These are phyloP conservation scores for Dromaius novaehollandiae DNA, from an alignment of 2,113 vertebrate species.

Conservation along the genomic window DNA sequence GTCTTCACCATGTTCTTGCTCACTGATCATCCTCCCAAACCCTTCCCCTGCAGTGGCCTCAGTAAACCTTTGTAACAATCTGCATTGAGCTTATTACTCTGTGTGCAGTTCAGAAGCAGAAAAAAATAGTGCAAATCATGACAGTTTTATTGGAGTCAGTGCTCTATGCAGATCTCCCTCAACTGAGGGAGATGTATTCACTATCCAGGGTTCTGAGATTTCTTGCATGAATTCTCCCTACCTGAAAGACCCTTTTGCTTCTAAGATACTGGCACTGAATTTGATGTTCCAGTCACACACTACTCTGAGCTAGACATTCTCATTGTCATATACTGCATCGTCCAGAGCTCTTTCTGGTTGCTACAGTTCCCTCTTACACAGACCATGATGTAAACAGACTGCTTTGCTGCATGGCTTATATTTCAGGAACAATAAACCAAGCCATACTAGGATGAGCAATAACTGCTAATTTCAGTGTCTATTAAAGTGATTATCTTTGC, in stretches of 20 bases:
- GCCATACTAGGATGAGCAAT: neutral
- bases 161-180: neutral
- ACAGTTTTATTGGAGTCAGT: neutral
- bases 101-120: neutral
- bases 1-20: neutral
- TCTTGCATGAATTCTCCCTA: neutral
- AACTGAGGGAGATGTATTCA: neutral
- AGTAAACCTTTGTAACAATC: neutral
- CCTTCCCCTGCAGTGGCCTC: neutral
- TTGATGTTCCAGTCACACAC: neutral
- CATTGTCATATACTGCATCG: accelerated
- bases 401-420: neutral
- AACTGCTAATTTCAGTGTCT: neutral
- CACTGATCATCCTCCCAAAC: neutral
- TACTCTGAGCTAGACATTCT: neutral
- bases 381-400: neutral
- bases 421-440: neutral
- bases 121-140: neutral
- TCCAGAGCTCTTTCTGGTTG: neutral
- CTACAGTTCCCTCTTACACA: accelerated
- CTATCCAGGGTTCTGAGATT: neutral
- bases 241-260: neutral
- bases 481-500: neutral
- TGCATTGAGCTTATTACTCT: neutral
- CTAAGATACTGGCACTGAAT: neutral